Evolutionary conservation across 1,140 invertebrate genomes (phyloP).

Genomic region (Musca vetustissima): DNA sequence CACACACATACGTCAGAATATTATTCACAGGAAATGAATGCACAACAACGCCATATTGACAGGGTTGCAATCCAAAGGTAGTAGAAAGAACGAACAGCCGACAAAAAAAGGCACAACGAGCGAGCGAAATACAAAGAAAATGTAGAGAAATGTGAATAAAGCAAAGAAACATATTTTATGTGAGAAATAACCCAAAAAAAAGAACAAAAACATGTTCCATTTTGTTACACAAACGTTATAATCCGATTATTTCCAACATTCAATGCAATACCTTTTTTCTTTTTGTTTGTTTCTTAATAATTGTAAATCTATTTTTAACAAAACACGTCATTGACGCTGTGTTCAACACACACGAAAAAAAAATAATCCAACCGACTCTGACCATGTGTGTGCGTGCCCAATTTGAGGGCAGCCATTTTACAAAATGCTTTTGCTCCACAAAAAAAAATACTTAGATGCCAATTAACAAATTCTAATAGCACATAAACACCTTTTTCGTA

Average conservation of each 20-base stretch:
- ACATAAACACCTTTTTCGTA: not conserved
- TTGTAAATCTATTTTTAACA: not conserved
- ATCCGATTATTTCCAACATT: not conserved
- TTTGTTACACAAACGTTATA: too few relatives aligned
- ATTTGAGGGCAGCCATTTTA: constrained; percentile 10
- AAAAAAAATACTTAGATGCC: not conserved
- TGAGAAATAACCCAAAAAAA: too few relatives aligned
- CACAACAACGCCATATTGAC: constrained; percentile 19
- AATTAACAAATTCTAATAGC: too few relatives aligned
- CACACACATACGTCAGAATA: not conserved
- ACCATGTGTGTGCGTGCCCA: not conserved
- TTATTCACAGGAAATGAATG: constrained; percentile 12
- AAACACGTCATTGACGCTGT: too few relatives aligned
- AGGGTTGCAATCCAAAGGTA: constrained; percentile 4
- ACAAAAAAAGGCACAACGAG: not conserved
- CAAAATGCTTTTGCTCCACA: too few relatives aligned
- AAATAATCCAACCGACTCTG: too few relatives aligned
- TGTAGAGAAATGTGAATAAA: too few relatives aligned
- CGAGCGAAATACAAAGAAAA: not conserved
- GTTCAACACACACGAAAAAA: too few relatives aligned
- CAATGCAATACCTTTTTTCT: not conserved
- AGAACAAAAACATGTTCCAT: too few relatives aligned
- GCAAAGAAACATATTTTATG: too few relatives aligned
- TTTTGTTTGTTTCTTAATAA: not conserved
- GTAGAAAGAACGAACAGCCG: not conserved